phyloP scores from a whole-genome alignment of 2,888 invertebrate genomes.

The Sisyra terminalis region DNA sequence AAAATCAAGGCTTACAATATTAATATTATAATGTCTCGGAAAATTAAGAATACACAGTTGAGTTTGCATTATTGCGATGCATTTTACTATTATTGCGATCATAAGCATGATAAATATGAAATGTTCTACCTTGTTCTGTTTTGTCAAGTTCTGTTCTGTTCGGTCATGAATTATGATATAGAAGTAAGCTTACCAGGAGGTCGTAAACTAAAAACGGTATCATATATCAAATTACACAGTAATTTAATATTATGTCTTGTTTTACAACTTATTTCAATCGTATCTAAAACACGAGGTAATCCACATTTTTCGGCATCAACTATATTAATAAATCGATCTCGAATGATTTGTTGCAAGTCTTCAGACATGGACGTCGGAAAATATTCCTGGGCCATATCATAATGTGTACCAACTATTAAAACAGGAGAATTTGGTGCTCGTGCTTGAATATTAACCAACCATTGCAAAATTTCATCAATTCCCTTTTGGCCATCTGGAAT shows the following conservation, averaged over 20 bases:
- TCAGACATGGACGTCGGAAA: slow-evolving; percentile 40
- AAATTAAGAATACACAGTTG: too few species aligned
- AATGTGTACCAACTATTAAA: slow-evolving; percentile 91
- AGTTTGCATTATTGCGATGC: too few species aligned
- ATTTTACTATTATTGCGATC: too few species aligned
- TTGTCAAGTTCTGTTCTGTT: too few species aligned
- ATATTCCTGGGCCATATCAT: slow-evolving; percentile 60
- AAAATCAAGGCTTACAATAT: too few species aligned
- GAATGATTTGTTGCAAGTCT: slow-evolving; percentile 73
- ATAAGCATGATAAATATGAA: too few species aligned
- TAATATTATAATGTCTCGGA: too few species aligned
- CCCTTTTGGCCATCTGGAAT: slow-evolving; percentile 85
- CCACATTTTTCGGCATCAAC: slow-evolving; percentile 94
- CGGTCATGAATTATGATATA: background rate
- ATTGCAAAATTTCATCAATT: slow-evolving; percentile 77
- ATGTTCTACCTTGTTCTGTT: too few species aligned
- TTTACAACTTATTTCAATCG: slow-evolving; percentile 80
- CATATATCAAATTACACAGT: slow-evolving; percentile 82
- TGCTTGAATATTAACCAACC: slow-evolving; percentile 90
- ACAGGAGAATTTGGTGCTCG: slow-evolving; percentile 94
- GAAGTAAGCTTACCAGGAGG: slow-evolving; percentile 47
- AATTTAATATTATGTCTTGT: slow-evolving; percentile 79
- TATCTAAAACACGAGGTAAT: slow-evolving; percentile 80
- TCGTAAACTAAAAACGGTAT: slow-evolving; percentile 79
- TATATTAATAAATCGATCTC: slow-evolving; percentile 77